Percentiles rank a stretch among this genome's conserved stretches.
Evolutionary conservation across 2,888 invertebrate genomes (phyloP).

Genomic region (Thymelicus lineola): DNA sequence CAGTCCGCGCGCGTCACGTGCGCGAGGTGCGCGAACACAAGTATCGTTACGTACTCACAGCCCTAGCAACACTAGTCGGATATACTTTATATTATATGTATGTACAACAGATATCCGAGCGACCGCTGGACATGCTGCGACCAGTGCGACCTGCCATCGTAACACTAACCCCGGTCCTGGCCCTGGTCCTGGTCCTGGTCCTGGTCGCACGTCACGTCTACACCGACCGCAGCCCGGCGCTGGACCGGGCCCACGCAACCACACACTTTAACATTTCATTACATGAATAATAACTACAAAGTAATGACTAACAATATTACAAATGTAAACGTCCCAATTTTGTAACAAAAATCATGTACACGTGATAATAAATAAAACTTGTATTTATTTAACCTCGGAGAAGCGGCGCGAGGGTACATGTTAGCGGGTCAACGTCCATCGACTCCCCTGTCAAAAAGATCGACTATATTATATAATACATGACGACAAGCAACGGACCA

Average conservation of each 20-base stretch:
- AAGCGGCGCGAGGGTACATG: not conserved
- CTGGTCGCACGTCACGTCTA: too few species aligned
- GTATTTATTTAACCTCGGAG: not conserved
- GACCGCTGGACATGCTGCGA: not conserved
- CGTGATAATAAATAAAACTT: not conserved
- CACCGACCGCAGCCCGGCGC: too few species aligned
- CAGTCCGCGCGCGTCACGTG: too few species aligned
- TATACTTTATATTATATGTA: constrained; percentile 24
- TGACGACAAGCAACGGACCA: too few species aligned
- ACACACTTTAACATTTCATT: not conserved
- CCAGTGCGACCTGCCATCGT: not conserved
- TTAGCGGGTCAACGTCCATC: not conserved
- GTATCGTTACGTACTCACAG: constrained; percentile 65
- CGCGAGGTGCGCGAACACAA: too few species aligned
- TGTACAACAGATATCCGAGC: constrained; percentile 1
- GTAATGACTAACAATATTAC: constrained; percentile 15
- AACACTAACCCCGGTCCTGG: too few species aligned
- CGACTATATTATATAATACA: not conserved
- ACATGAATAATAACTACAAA: constrained; percentile 7
- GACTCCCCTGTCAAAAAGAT: not conserved
- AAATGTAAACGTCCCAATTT: constrained; percentile 5
- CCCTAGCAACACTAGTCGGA: constrained; percentile 66
- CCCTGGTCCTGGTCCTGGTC: too few species aligned
- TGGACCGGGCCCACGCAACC: too few species aligned
- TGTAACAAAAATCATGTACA: constrained; percentile 1